Evolutionary conservation across 1,140 invertebrate genomes (phyloP).

Genomic region (Pomacea maculata): DNA sequence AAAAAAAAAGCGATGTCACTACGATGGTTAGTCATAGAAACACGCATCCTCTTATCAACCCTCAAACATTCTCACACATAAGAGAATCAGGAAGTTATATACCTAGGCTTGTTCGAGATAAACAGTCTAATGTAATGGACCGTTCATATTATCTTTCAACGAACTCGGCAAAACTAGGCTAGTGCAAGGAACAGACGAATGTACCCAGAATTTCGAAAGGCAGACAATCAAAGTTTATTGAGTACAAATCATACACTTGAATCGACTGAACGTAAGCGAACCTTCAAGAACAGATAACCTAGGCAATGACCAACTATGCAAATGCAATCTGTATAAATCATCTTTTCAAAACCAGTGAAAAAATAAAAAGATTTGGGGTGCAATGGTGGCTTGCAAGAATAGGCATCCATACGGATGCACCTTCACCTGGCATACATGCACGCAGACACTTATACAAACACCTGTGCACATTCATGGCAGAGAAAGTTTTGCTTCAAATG

Average conservation of each 20-base stretch:
- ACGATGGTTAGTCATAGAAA: neutral
- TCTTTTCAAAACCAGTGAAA: too few species aligned
- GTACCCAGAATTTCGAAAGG: neutral
- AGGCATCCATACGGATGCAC: neutral
- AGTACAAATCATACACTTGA: too few species aligned
- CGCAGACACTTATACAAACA: neutral
- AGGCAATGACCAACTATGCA: too few species aligned
- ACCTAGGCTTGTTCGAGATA: neutral
- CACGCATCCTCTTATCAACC: neutral
- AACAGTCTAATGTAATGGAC: neutral
- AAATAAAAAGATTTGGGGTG: too few species aligned
- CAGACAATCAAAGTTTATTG: too few species aligned
- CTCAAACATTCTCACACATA: neutral
- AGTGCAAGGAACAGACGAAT: neutral
- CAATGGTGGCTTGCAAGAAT: too few species aligned
- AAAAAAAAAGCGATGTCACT: neutral
- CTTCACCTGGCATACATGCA: neutral
- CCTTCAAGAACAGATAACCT: too few species aligned
- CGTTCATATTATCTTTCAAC: too few species aligned
- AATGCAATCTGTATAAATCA: too few species aligned
- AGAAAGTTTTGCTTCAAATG: neutral
- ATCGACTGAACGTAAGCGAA: too few species aligned
- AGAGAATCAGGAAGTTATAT: neutral
- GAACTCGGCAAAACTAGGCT: too few species aligned
- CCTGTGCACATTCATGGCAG: neutral